Evolutionary conservation across 1,140 invertebrate species (phyloP), one percentile per base, ranked within the genome.

Genomic region (Hylaeus anthracinus): DNA sequence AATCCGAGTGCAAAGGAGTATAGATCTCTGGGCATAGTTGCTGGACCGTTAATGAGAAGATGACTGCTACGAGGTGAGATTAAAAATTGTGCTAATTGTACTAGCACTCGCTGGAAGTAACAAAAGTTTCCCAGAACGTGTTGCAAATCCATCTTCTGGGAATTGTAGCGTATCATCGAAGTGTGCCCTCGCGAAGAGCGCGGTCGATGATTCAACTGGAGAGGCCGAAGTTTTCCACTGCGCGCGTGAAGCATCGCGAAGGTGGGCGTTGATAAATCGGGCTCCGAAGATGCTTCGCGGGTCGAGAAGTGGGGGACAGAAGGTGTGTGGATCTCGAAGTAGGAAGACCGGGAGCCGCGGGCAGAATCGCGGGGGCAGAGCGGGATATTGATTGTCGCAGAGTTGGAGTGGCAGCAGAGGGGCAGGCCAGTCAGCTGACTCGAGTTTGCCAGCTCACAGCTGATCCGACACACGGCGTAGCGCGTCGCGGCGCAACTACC

Each of bases 381-480:
- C 77, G 76, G 79, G 56, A 83, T 91, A 91, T 90, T 87, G 89
- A 90, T 90, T 91, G 89, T 88, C 89, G 90, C 90, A 88, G 89
- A 84, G 86, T 85, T 79, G 70, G 72, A 75, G 67, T 64, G 43
- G 69, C 56, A 85, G 77, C 65, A 79, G 84, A 83, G 81, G 70
- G 77, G 82, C 78, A 71, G 79, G 73, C 82, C 79, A 90, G 89
- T 88, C 88, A 90, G 89, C 88, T 90, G 89, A 88, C 93, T 93
- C 89, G 90, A 90, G 90, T 86, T 51, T 92, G 88, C 88, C 79
- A 88, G 87, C 73, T 88, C 86, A 91, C 90, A 91, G 90, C 90
- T 91, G 90, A 91, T 90, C 86, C 86, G 70, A 77, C 83, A 72
- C 84, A 78, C 78, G 64, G 61, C 60, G 37, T 37, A 48, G 90